phyloP scores from a whole-genome alignment of 1,140 invertebrate species.

The Drosophila sucinea region DNA sequence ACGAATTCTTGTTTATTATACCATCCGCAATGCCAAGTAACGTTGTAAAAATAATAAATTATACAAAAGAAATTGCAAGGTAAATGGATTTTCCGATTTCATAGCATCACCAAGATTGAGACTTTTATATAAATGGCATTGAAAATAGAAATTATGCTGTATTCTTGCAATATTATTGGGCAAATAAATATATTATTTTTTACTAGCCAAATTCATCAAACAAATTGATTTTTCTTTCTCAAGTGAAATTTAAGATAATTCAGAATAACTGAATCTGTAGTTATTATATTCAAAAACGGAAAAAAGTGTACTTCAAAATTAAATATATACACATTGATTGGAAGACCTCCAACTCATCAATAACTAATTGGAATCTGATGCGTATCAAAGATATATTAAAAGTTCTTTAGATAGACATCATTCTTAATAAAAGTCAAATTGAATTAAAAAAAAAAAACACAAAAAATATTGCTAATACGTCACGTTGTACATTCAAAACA shows the following conservation, averaged over 20 bases:
- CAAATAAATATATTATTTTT: too few species aligned
- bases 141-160: too few species aligned
- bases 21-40: too few species aligned
- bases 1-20: too few species aligned
- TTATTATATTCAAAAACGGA: background rate
- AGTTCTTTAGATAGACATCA: conserved; percentile 8
- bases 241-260: background rate
- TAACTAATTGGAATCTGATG: conserved; percentile 40
- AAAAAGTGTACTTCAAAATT: conserved; percentile 18
- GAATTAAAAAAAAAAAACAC: conserved; percentile 36
- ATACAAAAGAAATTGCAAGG: too few species aligned
- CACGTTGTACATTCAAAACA: conserved; percentile 41
- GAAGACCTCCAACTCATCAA: conserved; percentile 28
- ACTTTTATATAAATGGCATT: too few species aligned
- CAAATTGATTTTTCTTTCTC: background rate
- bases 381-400: conserved; percentile 26
- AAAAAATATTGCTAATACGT: conserved; percentile 54
- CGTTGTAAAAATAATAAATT: too few species aligned
- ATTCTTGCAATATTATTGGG: too few species aligned
- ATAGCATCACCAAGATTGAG: too few species aligned
- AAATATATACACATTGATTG: conserved; percentile 25
- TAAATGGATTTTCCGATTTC: too few species aligned
- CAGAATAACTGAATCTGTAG: background rate
- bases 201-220: too few species aligned
- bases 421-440: conserved; percentile 48